Evolutionary conservation across 2,888 invertebrate genomes (phyloP), one percentile per base, ranked within the genome.

Genomic region (Drosophila paramelanica): DNA sequence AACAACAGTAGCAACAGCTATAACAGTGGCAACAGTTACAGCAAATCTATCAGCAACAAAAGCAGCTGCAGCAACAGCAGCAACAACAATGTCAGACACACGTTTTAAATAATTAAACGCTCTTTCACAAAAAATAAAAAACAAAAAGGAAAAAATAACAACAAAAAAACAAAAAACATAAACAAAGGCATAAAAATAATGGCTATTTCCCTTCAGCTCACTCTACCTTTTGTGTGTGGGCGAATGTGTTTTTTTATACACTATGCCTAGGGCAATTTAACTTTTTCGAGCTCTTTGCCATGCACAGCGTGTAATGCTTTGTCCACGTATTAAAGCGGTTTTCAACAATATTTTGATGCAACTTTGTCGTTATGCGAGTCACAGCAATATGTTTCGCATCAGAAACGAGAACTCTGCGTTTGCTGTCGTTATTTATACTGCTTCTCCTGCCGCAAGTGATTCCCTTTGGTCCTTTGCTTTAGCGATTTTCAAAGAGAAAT

Each of bases 21-120:
- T 49, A 61, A 64, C 58, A 73, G 58, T 61, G 42, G 47, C 73
- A 64, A 64, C 70, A 79, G 81, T 60, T 59, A 57, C 60, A 61
- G 56, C 73, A 77, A 77, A 64, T 64, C 51, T 60, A 60, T 57
- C 69, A 62, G 52, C 80, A 70, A 70, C 71, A 70, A 67, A 47
- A 53, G 52, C 66, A 52, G 56, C 64, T 49, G 68, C 69, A 65
- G 45, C 52, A 65, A 45, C 47, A 61, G 31, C 14, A 67, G 27
- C 47, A 81, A 67, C 45, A 67, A 67, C 76, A 61, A 62, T 76
- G 77, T 58, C 55, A 55, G 70, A 70, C 65, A 83, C 84, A 83
- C 82, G 71, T 71, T 75, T 80, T 69, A 70, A 79, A 79, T 67
- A 77, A 70, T 77, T 76, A 79, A 77, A 50, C 57, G 49, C 27